Conservation (phyloP, 2,888 invertebrate species). For the Peribatodes rhomboidaria region DNA sequence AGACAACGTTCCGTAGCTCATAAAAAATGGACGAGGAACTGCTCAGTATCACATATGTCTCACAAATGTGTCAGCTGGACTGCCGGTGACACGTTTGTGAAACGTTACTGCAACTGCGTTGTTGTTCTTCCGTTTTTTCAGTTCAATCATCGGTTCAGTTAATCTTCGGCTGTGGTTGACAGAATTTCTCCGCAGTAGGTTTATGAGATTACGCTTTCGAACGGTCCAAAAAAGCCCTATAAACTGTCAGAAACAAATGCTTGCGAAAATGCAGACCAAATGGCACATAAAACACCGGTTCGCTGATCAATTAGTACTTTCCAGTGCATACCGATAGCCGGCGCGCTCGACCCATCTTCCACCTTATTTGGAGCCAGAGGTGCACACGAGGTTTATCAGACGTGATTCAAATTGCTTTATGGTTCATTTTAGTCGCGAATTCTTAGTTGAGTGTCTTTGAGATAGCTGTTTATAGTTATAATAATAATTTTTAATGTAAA, state of each 20-base stretch:
- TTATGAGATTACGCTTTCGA: too few species aligned
- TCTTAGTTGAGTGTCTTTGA: not conserved
- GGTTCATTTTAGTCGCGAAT: not conserved
- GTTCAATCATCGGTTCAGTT: too few species aligned
- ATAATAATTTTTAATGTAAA: too few species aligned
- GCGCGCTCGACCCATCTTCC: constrained; percentile 61
- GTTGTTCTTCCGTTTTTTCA: too few species aligned
- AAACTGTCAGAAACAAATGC: constrained; percentile 30
- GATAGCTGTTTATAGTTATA: constrained; percentile 19
- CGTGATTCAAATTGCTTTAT: constrained; percentile 21
- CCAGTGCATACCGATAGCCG: constrained; percentile 74
- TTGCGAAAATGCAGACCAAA: constrained; percentile 15
- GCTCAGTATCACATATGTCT: too few species aligned
- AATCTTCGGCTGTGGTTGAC: too few species aligned
- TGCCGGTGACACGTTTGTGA: too few species aligned
- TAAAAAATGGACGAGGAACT: too few species aligned
- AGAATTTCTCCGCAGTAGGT: too few species aligned
- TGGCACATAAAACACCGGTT: constrained; percentile 53
- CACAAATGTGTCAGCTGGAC: too few species aligned
- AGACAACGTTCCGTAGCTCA: too few species aligned
- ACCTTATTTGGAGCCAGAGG: constrained; percentile 60
- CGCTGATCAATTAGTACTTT: constrained; percentile 80
- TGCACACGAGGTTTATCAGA: constrained; percentile 46
- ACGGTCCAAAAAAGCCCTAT: not conserved
- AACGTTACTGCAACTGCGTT: too few species aligned